A percentile compares a stretch with the other conserved stretches of the same genome.
phyloP scores from a whole-genome alignment of 2,888 invertebrate genomes.

The Melanophora roralis region DNA sequence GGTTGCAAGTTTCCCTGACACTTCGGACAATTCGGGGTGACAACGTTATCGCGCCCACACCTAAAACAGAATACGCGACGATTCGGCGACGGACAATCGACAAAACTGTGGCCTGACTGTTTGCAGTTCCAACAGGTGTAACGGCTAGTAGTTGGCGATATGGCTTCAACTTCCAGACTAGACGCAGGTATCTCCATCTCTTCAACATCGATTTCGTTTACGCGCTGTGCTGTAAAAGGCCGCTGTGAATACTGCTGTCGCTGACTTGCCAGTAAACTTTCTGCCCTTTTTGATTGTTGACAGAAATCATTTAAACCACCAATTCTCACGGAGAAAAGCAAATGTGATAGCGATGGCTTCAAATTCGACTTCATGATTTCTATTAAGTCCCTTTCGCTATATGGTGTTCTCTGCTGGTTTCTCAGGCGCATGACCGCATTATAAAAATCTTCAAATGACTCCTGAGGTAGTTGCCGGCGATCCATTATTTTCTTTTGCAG shows the following conservation, averaged over 20 bases:
- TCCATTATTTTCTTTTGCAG: slow-evolving; percentile 10
- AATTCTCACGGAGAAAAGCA: background rate
- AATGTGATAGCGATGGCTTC: background rate
- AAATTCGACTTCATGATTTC: slow-evolving; percentile 16
- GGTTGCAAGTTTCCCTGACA: slow-evolving; percentile 9
- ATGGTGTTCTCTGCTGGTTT: background rate
- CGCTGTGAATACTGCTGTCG: background rate
- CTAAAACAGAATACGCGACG: background rate
- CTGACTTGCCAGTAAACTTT: slow-evolving; percentile 1
- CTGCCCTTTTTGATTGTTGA: slow-evolving; percentile 6
- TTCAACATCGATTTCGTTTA: background rate
- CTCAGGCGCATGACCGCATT: background rate
- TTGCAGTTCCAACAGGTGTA: slow-evolving; percentile 1
- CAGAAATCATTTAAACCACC: background rate
- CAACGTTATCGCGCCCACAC: background rate
- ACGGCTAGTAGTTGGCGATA: background rate
- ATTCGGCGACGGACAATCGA: background rate
- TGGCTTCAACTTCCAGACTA: background rate
- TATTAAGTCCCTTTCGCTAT: background rate
- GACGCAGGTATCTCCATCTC: background rate
- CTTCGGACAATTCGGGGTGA: background rate
- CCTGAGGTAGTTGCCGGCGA: background rate
- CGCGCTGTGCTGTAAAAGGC: background rate
- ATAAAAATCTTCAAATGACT: background rate
- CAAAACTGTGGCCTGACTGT: background rate